A percentile compares a stretch with the other conserved stretches of the same genome.
Conservation (phyloP, 2,888 invertebrate species). For the Desoria tigrina region DNA sequence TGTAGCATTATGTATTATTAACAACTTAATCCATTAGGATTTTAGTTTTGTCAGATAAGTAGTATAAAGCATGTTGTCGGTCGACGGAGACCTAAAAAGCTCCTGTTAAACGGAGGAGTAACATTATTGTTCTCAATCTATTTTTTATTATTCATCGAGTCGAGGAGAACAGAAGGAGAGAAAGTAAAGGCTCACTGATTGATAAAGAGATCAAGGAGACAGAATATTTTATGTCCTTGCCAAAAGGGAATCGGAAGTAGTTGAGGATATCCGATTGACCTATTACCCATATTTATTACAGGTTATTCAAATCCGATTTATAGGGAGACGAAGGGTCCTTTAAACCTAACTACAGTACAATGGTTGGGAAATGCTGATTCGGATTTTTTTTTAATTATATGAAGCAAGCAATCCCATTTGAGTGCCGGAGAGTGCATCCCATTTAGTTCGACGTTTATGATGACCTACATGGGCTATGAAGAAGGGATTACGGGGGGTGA, state of each 20-base stretch:
- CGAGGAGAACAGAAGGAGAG: background rate
- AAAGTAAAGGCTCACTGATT: conserved; percentile 14
- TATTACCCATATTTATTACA: conserved; percentile 53
- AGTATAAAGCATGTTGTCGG: too few species aligned
- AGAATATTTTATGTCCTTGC: background rate
- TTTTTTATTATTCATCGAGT: too few species aligned
- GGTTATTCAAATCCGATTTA: conserved; percentile 48
- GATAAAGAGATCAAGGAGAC: conserved; percentile 14
- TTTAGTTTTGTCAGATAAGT: too few species aligned
- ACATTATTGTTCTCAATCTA: too few species aligned
- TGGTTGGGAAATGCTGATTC: background rate
- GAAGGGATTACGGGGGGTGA: background rate
- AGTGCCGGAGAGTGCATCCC: background rate
- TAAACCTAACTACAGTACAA: too few species aligned
- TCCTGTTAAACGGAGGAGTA: too few species aligned
- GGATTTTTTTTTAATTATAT: background rate
- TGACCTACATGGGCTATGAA: background rate
- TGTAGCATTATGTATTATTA: too few species aligned
- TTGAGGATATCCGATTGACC: conserved; percentile 54
- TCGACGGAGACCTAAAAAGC: too few species aligned
- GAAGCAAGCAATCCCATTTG: background rate
- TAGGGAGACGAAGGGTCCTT: too few species aligned
- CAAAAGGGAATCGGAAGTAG: conserved; percentile 38
- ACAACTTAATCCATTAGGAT: too few species aligned
- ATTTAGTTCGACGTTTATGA: background rate